phyloP scores from a whole-genome alignment of 2,888 invertebrate species.

The Stenodera caucasica region DNA sequence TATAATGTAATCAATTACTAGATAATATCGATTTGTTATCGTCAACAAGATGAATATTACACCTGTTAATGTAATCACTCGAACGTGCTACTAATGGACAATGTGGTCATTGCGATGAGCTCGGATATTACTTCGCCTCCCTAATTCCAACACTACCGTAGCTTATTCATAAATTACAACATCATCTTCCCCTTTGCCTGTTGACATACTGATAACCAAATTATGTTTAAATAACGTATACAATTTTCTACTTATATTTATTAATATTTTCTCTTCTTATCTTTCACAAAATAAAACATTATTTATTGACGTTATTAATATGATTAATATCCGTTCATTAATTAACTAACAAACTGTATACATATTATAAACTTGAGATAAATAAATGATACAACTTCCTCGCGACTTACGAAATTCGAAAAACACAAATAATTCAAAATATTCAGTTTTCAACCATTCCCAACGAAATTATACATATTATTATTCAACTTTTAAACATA shows the following conservation, averaged over 20 bases:
- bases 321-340: constrained; percentile 27
- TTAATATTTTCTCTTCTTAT: constrained; percentile 20
- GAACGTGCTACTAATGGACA: constrained; percentile 29
- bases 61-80: constrained; percentile 31
- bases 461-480: constrained; percentile 23
- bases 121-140: constrained; percentile 23
- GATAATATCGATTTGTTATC: constrained; percentile 25
- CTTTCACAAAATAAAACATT: constrained; percentile 25
- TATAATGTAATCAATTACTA: constrained; percentile 27
- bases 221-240: constrained; percentile 27
- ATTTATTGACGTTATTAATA: constrained; percentile 31
- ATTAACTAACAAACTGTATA: constrained; percentile 21
- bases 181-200: constrained; percentile 26
- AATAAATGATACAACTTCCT: constrained; percentile 27
- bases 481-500: constrained; percentile 19
- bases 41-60: constrained; percentile 29
- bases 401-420: constrained; percentile 16
- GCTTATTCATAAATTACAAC: constrained; percentile 29
- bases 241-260: constrained; percentile 23
- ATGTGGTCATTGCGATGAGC: constrained; percentile 29
- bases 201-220: constrained; percentile 27
- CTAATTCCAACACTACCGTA: constrained; percentile 19
- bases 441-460: constrained; percentile 21
- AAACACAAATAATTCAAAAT: constrained; percentile 18
- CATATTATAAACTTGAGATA: constrained; percentile 26